Evolutionary conservation across 1,140 invertebrate genomes (phyloP).

Genomic region (Calliphora vicina): DNA sequence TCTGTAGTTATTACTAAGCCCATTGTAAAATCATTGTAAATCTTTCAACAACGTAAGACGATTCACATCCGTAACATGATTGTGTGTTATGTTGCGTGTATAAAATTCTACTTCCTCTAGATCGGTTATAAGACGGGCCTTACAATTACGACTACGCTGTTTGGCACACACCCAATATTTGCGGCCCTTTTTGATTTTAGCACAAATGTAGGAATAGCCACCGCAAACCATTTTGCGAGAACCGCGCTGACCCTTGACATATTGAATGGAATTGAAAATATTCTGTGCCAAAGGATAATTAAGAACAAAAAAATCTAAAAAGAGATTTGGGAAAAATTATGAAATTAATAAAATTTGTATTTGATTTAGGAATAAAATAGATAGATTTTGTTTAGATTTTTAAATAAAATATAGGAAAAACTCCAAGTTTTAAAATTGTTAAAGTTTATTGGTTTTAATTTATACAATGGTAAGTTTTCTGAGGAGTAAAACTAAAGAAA

Average conservation of each 20-base stretch:
- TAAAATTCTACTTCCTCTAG: constrained; percentile 38
- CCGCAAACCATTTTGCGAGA: constrained; percentile 43
- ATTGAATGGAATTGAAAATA: constrained; percentile 29
- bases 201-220: constrained; percentile 45
- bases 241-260: constrained; percentile 43
- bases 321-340: background rate
- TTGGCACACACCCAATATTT: constrained; percentile 50
- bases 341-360: background rate
- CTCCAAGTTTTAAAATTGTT: too few species aligned
- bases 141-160: constrained; percentile 45
- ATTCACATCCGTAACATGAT: constrained; percentile 34
- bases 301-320: background rate
- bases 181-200: constrained; percentile 42
- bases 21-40: background rate
- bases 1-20: too few species aligned
- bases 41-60: background rate
- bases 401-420: too few species aligned
- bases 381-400: too few species aligned
- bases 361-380: background rate
- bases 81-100: constrained; percentile 41
- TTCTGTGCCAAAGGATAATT: constrained; percentile 13
- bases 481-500: too few species aligned
- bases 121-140: constrained; percentile 47
- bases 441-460: too few species aligned
- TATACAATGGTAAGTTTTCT: too few species aligned